These are phyloP conservation scores for Sebastes nivosus DNA, from an alignment of 2,797 vertebrate genomes.

Conservation along the genomic window DNA sequence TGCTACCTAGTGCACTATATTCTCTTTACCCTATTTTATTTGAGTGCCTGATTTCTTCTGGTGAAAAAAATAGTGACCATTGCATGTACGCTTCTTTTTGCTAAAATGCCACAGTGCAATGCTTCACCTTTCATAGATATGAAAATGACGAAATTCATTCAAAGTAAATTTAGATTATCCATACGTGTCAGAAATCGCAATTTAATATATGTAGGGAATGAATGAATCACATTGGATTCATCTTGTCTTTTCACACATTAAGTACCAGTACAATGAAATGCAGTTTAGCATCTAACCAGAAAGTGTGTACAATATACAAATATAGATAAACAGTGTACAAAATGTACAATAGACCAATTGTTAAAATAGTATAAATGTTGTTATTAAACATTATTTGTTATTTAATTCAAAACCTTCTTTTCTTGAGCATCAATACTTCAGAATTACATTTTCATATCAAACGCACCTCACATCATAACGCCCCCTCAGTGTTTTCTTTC, in stretches of 20 bases:
- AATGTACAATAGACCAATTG: not conserved
- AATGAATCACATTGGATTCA: not conserved
- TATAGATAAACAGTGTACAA: not conserved
- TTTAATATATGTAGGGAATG: not conserved
- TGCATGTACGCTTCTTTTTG: not conserved
- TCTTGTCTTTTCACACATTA: not conserved
- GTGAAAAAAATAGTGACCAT: not conserved
- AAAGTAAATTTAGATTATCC: not conserved
- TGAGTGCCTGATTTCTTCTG: not conserved
- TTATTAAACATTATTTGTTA: not conserved
- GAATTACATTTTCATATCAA: slow-evolving; percentile 14
- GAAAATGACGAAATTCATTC: not conserved
- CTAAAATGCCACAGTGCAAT: not conserved
- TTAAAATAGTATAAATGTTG: not conserved
- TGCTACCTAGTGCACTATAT: not conserved
- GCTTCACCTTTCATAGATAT: not conserved
- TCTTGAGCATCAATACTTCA: not conserved
- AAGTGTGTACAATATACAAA: not conserved
- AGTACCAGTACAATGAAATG: not conserved
- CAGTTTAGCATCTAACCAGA: not conserved
- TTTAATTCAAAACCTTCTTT: not conserved
- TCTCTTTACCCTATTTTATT: not conserved
- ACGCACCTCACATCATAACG: not conserved
- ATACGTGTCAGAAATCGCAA: not conserved
- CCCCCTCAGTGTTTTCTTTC: slow-evolving; percentile 1